Percentiles rank a stretch among this genome's conserved stretches.
Evolutionary conservation across 2,797 vertebrate genomes (phyloP).

Genomic region (Myoxocephalus aenaeus): DNA sequence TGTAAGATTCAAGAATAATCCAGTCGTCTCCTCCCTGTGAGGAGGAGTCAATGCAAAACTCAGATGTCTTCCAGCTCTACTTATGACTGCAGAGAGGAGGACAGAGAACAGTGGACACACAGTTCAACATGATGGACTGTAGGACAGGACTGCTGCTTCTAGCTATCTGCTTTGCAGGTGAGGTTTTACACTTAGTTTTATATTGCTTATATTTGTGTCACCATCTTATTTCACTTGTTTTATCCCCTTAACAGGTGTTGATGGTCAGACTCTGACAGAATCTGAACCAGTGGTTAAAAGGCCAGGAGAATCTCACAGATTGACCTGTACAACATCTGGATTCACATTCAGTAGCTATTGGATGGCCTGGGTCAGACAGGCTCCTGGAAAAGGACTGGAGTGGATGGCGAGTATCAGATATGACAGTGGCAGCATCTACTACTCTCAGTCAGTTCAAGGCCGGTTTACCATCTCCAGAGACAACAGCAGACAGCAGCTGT

Average conservation of each 20-base stretch:
- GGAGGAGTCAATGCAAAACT: conserved; percentile 20
- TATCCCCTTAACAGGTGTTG: no score
- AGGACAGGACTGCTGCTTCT: conserved; percentile 32
- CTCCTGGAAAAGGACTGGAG: conserved; percentile 54
- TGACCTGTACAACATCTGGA: conserved; percentile 44
- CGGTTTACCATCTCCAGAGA: neutral
- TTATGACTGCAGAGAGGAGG: conserved; percentile 33
- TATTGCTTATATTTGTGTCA: neutral
- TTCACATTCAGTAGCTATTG: no score
- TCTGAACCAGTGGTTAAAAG: conserved; percentile 45
- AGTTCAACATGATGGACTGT: conserved; percentile 44
- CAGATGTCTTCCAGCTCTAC: conserved; percentile 19
- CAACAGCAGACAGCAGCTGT: conserved; percentile 14
- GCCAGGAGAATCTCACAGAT: conserved; percentile 43
- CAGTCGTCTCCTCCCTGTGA: neutral
- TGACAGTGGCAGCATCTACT: no score
- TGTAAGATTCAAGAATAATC: no score
- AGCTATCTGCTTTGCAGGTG: conserved; percentile 24
- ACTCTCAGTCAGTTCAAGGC: conserved; percentile 17
- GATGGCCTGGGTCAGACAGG: conserved; percentile 16
- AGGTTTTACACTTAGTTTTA: neutral
- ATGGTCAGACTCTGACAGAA: conserved; percentile 53
- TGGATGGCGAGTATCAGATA: conserved; percentile 26
- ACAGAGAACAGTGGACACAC: conserved; percentile 38
- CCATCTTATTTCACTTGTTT: fast-evolving